Percentiles rank a stretch among this genome's conserved stretches.
These are phyloP conservation scores for Pseudococcus viburni DNA, from an alignment of 2,888 invertebrate genomes.

Conservation along the genomic window DNA sequence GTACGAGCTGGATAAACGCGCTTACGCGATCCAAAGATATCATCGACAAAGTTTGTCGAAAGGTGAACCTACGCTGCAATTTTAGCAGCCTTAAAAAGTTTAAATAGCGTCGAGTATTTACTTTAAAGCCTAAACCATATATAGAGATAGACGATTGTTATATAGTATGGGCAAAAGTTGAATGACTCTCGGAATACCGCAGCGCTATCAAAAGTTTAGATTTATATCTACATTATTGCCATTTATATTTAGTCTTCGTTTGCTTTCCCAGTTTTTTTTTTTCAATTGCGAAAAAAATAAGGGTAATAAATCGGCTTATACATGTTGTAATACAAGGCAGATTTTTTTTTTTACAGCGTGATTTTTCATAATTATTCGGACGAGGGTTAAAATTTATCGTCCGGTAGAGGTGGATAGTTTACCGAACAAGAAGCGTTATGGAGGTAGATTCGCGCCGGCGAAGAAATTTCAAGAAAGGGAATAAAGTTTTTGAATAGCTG, in stretches of 20 bases:
- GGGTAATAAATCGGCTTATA: background rate
- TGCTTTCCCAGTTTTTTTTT: background rate
- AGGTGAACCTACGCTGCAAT: constrained; percentile 15
- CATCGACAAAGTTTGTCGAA: constrained; percentile 7
- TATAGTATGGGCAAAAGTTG: constrained; percentile 21
- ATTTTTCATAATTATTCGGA: background rate
- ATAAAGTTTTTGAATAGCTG: constrained; percentile 9
- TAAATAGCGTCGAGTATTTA: background rate
- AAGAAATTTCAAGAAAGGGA: constrained; percentile 45
- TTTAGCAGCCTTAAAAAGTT: constrained; percentile 24
- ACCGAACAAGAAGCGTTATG: background rate
- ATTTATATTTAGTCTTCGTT: background rate
- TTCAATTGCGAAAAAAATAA: background rate
- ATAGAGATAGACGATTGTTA: constrained; percentile 13
- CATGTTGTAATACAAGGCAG: background rate
- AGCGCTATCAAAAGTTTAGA: constrained; percentile 28
- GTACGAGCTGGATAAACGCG: constrained; percentile 7
- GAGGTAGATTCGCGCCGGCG: background rate
- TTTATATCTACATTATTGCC: constrained; percentile 30
- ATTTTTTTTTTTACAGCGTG: background rate
- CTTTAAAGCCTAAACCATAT: constrained; percentile 4
- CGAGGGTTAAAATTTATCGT: background rate
- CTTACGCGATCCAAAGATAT: background rate
- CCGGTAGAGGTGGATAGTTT: background rate
- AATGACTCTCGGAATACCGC: constrained; percentile 5